phyloP scores from a whole-genome alignment of 2,888 invertebrate genomes.

The Melipona beecheii region DNA sequence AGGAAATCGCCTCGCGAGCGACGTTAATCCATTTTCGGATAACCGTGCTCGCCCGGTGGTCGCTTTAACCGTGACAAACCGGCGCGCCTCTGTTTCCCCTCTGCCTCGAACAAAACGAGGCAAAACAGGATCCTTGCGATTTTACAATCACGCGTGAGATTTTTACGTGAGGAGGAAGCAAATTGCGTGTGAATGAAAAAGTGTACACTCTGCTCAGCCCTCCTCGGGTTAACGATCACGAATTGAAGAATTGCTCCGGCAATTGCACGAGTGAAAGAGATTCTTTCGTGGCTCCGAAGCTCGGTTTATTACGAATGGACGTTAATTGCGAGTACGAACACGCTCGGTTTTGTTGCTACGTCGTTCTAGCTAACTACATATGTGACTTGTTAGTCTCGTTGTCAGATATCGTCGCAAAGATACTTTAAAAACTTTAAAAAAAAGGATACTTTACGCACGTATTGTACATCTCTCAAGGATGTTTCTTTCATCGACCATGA shows the following conservation, averaged over 20 bases:
- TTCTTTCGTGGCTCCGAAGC: background rate
- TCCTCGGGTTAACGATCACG: background rate
- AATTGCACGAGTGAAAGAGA: background rate
- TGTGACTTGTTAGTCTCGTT: background rate
- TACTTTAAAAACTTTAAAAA: no score
- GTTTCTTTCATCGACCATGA: no score
- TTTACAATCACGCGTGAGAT: background rate
- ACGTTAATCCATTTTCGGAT: constrained; percentile 48
- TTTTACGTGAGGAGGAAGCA: background rate
- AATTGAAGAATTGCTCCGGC: background rate
- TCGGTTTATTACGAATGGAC: background rate
- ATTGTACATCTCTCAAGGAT: no score
- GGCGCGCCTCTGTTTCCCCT: constrained; percentile 8
- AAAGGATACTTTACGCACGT: no score
- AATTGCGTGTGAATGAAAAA: background rate
- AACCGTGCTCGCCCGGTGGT: constrained; percentile 21
- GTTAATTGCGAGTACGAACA: background rate
- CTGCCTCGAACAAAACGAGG: background rate
- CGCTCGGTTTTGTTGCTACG: background rate
- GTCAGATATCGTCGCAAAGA: background rate
- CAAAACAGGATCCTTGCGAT: background rate
- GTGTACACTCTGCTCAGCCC: background rate
- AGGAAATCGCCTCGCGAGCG: constrained; percentile 19
- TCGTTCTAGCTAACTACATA: no score
- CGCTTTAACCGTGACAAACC: constrained; percentile 36